These are phyloP conservation scores for Hirtodrosophila cameraria DNA, from an alignment of 2,888 invertebrate genomes.

Conservation along the genomic window DNA sequence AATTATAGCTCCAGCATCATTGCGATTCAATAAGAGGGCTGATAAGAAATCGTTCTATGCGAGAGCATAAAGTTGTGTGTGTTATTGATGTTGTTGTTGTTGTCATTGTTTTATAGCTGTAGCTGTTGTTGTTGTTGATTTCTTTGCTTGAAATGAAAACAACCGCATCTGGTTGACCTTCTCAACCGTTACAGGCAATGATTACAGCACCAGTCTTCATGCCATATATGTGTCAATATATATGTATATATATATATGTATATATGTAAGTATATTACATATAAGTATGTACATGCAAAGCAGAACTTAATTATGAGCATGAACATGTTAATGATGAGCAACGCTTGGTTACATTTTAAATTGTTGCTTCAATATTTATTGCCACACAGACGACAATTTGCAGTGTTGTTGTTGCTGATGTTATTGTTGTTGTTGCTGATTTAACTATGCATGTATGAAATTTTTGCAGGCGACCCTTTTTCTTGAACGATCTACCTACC, in stretches of 20 bases:
- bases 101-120: constrained; percentile 6
- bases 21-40: no score
- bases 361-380: constrained; percentile 60
- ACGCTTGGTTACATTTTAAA: constrained; percentile 52
- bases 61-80: no score
- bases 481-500: constrained; percentile 50
- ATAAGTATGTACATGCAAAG: constrained; percentile 29
- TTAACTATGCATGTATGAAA: constrained; percentile 67
- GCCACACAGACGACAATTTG: constrained; percentile 57
- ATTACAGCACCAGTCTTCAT: constrained; percentile 65
- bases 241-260: constrained; percentile 2
- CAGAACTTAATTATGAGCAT: constrained; percentile 48
- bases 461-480: constrained; percentile 52
- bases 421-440: constrained; percentile 30
- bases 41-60: no score
- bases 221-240: constrained; percentile 51
- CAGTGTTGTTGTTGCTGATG: constrained; percentile 24
- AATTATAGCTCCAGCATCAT: no score
- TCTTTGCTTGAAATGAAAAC: constrained; percentile 34
- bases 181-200: constrained; percentile 69
- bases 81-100: background rate
- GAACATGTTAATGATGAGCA: constrained; percentile 42
- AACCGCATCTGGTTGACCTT: constrained; percentile 75
- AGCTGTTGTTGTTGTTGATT: constrained; percentile 16
- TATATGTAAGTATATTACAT: constrained; percentile 9